phyloP scores from a whole-genome alignment of 2,888 invertebrate genomes.

The Lithophane socia region DNA sequence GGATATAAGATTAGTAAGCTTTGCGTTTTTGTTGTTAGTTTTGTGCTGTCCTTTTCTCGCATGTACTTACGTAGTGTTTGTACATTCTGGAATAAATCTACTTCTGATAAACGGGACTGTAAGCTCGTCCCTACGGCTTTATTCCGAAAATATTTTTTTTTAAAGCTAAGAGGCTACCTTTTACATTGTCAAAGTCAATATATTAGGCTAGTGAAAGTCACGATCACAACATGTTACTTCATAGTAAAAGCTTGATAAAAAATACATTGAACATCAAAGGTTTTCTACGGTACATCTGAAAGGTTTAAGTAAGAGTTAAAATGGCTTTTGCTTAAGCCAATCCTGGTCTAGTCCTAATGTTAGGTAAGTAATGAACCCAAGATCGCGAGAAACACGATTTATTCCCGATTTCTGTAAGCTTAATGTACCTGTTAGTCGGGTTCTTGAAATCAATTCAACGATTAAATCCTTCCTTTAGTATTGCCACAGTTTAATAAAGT shows the following conservation, averaged over 20 bases:
- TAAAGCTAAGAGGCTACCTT: not conserved
- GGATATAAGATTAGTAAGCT: conserved; percentile 57
- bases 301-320: conserved; percentile 25
- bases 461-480: conserved; percentile 46
- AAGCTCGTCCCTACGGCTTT: not conserved
- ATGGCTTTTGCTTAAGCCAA: conserved; percentile 34
- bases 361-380: conserved; percentile 54
- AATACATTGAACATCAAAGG: conserved; percentile 22
- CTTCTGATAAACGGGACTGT: not conserved
- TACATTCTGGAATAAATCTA: not conserved
- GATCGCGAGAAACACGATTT: conserved; percentile 52
- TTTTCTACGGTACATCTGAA: conserved; percentile 6
- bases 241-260: conserved; percentile 16
- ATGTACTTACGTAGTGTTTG: not conserved
- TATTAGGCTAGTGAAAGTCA: not conserved
- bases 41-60: conserved; percentile 20
- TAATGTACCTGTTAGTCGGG: conserved; percentile 46
- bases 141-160: not conserved
- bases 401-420: conserved; percentile 39
- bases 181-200: conserved; percentile 3
- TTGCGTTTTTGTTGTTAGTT: conserved; percentile 39
- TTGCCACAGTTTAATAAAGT: not conserved
- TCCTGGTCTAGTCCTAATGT: conserved; percentile 38
- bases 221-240: not conserved
- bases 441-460: conserved; percentile 59